phyloP scores from a whole-genome alignment of 2,113 vertebrate genomes.

The Melanocharis versteri region DNA sequence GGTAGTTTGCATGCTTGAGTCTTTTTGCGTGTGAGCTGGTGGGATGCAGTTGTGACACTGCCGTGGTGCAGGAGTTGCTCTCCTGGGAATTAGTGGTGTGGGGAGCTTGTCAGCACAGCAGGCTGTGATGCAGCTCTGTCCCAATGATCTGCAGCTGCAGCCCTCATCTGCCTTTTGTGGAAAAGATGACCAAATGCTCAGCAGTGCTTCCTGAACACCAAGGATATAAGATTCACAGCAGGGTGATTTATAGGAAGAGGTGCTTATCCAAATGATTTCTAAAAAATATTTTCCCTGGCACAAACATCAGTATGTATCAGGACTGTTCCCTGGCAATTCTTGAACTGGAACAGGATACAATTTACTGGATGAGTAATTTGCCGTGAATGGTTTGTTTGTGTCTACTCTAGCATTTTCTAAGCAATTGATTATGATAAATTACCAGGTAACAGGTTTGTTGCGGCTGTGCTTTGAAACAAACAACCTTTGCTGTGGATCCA shows the following conservation, averaged over 20 bases:
- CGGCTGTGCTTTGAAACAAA: neutral
- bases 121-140: neutral
- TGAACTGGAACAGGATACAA: neutral
- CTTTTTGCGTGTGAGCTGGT: neutral
- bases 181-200: neutral
- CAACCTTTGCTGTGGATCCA: neutral
- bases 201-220: neutral
- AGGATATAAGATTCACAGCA: neutral
- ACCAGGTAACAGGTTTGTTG: neutral
- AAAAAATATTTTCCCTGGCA: neutral
- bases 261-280: neutral
- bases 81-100: neutral
- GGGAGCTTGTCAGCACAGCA: neutral
- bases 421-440: neutral
- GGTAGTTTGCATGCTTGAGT: neutral
- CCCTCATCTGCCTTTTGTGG: neutral
- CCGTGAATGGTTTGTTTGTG: neutral
- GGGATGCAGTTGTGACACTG: neutral
- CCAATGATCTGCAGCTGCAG: neutral
- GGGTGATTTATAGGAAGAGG: neutral
- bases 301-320: neutral
- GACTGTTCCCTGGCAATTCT: neutral
- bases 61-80: rapidly evolving
- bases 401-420: neutral
- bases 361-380: neutral